A percentile compares a stretch with the other conserved stretches of the same genome.
These are phyloP conservation scores for Xestia ashworthii DNA, from an alignment of 2,888 invertebrate species.

Conservation along the genomic window DNA sequence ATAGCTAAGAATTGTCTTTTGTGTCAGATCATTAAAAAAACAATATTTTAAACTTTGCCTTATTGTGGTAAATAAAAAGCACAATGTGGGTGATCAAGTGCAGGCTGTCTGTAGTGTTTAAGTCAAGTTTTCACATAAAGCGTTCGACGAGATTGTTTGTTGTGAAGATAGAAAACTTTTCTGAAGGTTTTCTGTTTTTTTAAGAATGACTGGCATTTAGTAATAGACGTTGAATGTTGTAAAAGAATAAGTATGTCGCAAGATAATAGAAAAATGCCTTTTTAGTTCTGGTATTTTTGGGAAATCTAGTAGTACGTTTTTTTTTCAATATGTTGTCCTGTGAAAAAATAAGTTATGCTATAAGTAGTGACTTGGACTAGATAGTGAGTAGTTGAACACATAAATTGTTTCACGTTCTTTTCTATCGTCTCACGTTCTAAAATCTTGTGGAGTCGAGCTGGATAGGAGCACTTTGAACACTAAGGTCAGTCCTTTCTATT, in stretches of 20 bases:
- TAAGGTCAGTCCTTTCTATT: no score
- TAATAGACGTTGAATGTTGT: neutral
- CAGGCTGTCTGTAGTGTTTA: neutral
- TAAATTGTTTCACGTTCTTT: no score
- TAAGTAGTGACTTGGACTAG: no score
- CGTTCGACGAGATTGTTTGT: constrained; percentile 10
- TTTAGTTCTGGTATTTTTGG: no score
- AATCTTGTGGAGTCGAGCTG: no score
- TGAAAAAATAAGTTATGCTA: no score
- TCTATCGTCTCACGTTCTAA: no score
- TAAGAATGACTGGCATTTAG: neutral
- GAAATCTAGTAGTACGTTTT: no score
- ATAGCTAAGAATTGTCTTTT: neutral
- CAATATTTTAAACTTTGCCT: neutral
- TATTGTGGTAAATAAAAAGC: neutral
- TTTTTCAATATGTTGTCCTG: no score
- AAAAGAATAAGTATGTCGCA: neutral
- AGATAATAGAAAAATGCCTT: no score
- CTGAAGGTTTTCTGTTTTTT: neutral
- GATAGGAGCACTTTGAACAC: no score
- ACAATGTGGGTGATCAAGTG: constrained; percentile 9
- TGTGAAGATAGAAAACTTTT: neutral
- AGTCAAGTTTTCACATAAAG: constrained; percentile 18
- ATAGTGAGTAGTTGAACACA: no score
- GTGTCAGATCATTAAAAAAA: constrained; percentile 1